A percentile compares a stretch with the other conserved stretches of the same genome.
These are phyloP conservation scores for Esox niger DNA, from an alignment of 2,113 vertebrate species.

Conservation along the genomic window DNA sequence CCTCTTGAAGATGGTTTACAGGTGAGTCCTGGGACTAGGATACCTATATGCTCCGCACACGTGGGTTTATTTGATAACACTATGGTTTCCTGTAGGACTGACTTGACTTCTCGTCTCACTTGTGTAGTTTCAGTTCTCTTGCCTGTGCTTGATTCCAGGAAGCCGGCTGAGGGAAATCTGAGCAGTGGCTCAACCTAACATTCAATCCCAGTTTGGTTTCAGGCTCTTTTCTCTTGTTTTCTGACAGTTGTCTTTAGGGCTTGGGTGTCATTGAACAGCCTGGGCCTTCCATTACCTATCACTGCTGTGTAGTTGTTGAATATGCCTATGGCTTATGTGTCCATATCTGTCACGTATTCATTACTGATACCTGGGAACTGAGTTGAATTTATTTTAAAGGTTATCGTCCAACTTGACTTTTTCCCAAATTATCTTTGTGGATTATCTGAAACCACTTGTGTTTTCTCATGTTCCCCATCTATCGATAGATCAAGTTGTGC, in stretches of 20 bases:
- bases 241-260: background rate
- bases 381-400: background rate
- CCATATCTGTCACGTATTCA: background rate
- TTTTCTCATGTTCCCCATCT: constrained; percentile 12
- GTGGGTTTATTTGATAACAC: no score
- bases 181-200: background rate
- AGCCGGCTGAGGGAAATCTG: constrained; percentile 1
- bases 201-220: background rate
- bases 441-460: background rate
- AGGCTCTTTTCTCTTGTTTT: background rate
- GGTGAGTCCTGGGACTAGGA: constrained; percentile 68
- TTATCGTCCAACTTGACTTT: background rate
- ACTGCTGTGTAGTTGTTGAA: background rate
- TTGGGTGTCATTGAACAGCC: background rate
- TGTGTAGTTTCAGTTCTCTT: background rate
- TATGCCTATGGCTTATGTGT: background rate
- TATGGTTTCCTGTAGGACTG: no score
- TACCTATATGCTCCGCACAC: no score
- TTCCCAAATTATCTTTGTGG: background rate
- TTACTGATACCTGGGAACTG: background rate
- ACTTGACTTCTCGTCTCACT: background rate
- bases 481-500: constrained; percentile 23
- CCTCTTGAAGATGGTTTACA: constrained; percentile 81
- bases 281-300: background rate
- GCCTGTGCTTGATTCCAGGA: background rate